phyloP scores from a whole-genome alignment of 2,888 invertebrate species.

The Didymodactylos carnosus region DNA sequence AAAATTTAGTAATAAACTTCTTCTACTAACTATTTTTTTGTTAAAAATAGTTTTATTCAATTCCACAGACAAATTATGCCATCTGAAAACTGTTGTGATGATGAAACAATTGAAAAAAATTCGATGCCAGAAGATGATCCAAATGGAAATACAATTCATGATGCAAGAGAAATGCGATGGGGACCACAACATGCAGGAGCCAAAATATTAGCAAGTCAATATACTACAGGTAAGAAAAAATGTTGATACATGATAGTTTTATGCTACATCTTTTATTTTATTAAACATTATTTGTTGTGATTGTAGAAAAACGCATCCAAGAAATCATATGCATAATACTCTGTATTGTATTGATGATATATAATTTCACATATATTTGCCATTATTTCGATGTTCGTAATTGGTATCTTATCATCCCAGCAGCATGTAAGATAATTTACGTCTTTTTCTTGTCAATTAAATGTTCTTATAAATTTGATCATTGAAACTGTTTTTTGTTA shows the following conservation, averaged over 20 bases:
- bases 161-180: neutral
- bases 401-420: conserved; percentile 12
- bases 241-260: neutral
- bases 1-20: no score
- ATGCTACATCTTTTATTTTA: neutral
- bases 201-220: conserved; percentile 11
- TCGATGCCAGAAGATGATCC: neutral
- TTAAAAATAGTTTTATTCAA: no score
- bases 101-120: neutral
- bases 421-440: conserved; percentile 4
- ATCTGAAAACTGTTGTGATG: no score
- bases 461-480: neutral
- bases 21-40: no score
- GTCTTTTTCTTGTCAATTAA: no score
- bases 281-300: no score
- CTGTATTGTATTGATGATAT: conserved; percentile 6
- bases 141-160: neutral
- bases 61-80: no score
- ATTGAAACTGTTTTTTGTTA: neutral
- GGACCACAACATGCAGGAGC: conserved; percentile 14
- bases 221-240: neutral
- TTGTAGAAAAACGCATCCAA: conserved; percentile 9
- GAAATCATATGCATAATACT: neutral
- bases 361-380: conserved; percentile 1
- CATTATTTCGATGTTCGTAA: conserved; percentile 9